These are phyloP conservation scores for Acrocyrtus sp. DNA, from an alignment of 2,888 invertebrate species.

Conservation along the genomic window DNA sequence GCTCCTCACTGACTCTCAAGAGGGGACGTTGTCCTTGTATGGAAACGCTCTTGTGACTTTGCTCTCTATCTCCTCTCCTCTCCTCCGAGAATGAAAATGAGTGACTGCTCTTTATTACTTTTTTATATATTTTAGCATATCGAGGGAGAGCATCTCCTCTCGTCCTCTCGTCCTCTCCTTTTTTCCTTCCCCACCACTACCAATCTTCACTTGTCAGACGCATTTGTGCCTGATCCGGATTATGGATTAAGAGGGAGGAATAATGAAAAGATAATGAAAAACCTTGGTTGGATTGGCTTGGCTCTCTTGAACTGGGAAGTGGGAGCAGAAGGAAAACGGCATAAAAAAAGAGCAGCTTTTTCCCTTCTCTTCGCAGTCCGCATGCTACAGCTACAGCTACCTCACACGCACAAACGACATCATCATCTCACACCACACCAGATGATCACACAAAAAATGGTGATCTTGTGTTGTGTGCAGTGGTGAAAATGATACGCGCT, in stretches of 20 bases:
- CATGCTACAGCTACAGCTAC: slow-evolving; percentile 21
- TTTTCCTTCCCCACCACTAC: slow-evolving; percentile 16
- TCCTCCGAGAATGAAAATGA: slow-evolving; percentile 10
- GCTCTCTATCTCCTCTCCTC: slow-evolving; percentile 7
- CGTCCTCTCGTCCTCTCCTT: too few species aligned
- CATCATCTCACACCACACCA: background rate
- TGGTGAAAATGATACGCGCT: too few species aligned
- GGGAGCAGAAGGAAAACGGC: background rate
- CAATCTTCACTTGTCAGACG: slow-evolving; percentile 44
- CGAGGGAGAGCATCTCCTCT: slow-evolving; percentile 27
- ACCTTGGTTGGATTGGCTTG: slow-evolving; percentile 57
- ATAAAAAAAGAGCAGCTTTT: slow-evolving; percentile 21
- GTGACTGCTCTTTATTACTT: slow-evolving; percentile 38
- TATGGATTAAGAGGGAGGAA: slow-evolving; percentile 62
- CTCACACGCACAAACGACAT: slow-evolving; percentile 4
- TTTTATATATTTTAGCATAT: too few species aligned
- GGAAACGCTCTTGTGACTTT: slow-evolving; percentile 26
- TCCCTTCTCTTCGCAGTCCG: slow-evolving; percentile 5
- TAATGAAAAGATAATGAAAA: slow-evolving; percentile 63
- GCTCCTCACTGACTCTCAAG: too few species aligned
- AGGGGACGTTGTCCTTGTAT: slow-evolving; percentile 45
- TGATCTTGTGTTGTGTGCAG: too few species aligned
- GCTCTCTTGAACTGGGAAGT: slow-evolving; percentile 30
- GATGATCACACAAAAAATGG: too few species aligned
- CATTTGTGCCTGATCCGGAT: slow-evolving; percentile 51